Evolutionary conservation across 2,113 vertebrate species (phyloP).

Genomic region (Anoplopoma fimbria): DNA sequence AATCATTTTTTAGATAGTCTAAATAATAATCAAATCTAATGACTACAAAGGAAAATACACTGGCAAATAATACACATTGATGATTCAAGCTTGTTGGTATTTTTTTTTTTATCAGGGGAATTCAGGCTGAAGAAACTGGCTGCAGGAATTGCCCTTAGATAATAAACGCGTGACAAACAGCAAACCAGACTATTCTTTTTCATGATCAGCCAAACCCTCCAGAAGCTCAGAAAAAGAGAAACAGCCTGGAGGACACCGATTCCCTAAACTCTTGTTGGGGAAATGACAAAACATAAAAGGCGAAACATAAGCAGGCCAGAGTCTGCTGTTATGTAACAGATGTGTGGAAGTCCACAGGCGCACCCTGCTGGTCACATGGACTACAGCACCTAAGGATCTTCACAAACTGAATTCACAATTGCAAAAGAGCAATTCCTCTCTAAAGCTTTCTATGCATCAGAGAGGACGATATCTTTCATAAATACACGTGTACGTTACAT

Average conservation of each 20-base stretch:
- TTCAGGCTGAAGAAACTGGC: not conserved
- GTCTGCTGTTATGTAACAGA: conserved; percentile 53
- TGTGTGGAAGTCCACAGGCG: conserved; percentile 25
- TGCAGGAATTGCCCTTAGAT: not conserved
- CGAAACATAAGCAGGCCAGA: conserved; percentile 48
- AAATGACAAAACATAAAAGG: conserved; percentile 54
- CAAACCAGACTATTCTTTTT: conserved; percentile 21
- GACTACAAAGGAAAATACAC: not conserved
- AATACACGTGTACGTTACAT: not conserved
- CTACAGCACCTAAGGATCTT: not conserved
- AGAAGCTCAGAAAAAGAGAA: conserved; percentile 32
- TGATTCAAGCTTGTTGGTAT: not conserved
- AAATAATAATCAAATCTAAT: not conserved
- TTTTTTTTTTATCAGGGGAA: conserved; percentile 3
- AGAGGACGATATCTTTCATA: not conserved
- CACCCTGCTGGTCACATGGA: conserved; percentile 63
- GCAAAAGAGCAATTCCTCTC: not conserved
- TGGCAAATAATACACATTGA: not conserved
- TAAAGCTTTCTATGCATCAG: not conserved
- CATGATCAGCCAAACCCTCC: conserved; percentile 13
- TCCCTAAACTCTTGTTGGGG: conserved; percentile 38
- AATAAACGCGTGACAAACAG: conserved; percentile 3
- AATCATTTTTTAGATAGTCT: not conserved
- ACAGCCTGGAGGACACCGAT: conserved; percentile 40
- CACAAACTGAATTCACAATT: not conserved